These are phyloP conservation scores for Virgularia gustaviana DNA, from an alignment of 92 coral and sea anemone species.

Conservation along the genomic window DNA sequence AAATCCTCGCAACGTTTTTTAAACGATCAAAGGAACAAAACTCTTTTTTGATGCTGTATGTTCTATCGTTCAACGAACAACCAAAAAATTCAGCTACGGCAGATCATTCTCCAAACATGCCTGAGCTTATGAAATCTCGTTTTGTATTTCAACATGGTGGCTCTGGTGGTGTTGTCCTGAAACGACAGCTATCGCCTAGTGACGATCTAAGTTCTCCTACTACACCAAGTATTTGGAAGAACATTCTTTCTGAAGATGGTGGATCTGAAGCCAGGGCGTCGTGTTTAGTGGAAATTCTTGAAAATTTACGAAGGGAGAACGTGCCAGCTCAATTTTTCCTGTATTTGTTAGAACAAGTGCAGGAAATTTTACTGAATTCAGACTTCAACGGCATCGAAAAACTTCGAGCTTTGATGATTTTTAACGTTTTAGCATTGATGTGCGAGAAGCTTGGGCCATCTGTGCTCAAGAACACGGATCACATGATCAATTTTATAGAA, in stretches of 20 bases:
- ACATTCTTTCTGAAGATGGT: conserved; percentile 53
- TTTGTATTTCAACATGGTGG: conserved; percentile 71
- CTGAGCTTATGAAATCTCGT: conserved; percentile 51
- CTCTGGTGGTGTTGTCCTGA: conserved; percentile 65
- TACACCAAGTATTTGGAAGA: conserved; percentile 45
- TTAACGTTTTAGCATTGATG: conserved; percentile 78
- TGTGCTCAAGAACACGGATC: conserved; percentile 65
- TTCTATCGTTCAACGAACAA: conserved; percentile 55
- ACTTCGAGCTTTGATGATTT: conserved; percentile 53
- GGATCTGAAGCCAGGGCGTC: conserved; percentile 53
- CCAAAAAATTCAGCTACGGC: conserved; percentile 33
- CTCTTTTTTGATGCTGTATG: conserved; percentile 60
- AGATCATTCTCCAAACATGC: conserved; percentile 12
- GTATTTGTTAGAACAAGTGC: conserved; percentile 69
- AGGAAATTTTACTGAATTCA: conserved; percentile 44
- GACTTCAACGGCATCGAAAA: conserved; percentile 2
- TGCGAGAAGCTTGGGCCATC: conserved; percentile 93
- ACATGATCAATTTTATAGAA: conserved; percentile 70
- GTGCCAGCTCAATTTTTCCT: conserved; percentile 80
- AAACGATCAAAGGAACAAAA: conserved; percentile 52
- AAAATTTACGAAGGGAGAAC: conserved; percentile 56
- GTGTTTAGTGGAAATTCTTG: conserved; percentile 71
- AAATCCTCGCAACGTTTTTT: conserved; percentile 64
- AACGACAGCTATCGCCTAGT: background rate
- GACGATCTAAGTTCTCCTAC: background rate